A percentile compares a stretch with the other conserved stretches of the same genome.
phyloP scores from a whole-genome alignment of 2,888 invertebrate species.

The Nomada ferruginata region DNA sequence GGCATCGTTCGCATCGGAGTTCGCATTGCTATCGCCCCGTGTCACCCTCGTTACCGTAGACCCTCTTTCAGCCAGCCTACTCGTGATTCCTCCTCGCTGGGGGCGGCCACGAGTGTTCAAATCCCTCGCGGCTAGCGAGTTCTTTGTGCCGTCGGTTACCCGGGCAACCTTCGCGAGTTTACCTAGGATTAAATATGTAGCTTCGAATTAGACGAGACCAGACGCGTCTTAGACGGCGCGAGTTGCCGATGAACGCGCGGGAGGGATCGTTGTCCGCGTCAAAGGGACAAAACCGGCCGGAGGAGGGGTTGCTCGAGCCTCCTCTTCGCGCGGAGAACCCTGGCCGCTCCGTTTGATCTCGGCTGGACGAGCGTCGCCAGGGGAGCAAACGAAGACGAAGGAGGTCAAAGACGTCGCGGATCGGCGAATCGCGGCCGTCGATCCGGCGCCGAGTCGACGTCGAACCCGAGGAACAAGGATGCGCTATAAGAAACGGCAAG shows the following conservation, averaged over 20 bases:
- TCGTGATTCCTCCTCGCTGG: conserved; percentile 62
- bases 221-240: conserved; percentile 38
- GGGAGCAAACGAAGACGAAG: background rate
- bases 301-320: background rate
- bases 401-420: background rate
- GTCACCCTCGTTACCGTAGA: conserved; percentile 50
- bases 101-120: conserved; percentile 55
- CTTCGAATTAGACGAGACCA: conserved; percentile 79
- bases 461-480: background rate
- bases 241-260: background rate
- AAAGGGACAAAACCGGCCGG: conserved; percentile 52
- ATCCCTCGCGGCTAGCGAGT: conserved; percentile 69
- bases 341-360: background rate
- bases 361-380: background rate
- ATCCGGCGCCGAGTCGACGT: conserved; percentile 25
- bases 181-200: conserved; percentile 82
- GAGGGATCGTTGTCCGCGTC: conserved; percentile 34
- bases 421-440: conserved; percentile 35
- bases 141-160: conserved; percentile 76
- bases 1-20: conserved; percentile 19
- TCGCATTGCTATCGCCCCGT: conserved; percentile 42
- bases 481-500: background rate
- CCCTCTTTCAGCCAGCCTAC: conserved; percentile 62
- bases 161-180: conserved; percentile 76
- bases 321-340: background rate